Evolutionary conservation across 2,888 invertebrate genomes (phyloP).

Genomic region (Drosophila neoperkinsi): DNA sequence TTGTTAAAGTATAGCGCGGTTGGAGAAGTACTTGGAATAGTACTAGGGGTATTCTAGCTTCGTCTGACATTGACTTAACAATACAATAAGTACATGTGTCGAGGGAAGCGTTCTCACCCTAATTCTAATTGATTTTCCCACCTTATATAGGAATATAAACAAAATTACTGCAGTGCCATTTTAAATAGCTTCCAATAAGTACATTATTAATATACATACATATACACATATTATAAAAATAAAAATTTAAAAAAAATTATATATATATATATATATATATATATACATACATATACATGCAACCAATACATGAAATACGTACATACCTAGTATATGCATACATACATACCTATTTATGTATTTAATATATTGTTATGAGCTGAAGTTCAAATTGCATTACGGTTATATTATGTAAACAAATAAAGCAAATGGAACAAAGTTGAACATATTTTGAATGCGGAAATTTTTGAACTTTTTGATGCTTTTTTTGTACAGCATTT

Average conservation of each 20-base stretch:
- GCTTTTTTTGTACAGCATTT: slow-evolving; percentile 69
- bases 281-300: slow-evolving; percentile 27
- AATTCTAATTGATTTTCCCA: slow-evolving; percentile 84
- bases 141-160: slow-evolving; percentile 82
- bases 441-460: slow-evolving; percentile 72
- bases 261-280: slow-evolving; percentile 24
- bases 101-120: slow-evolving; percentile 43
- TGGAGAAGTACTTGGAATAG: slow-evolving; percentile 31
- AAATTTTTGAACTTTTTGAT: slow-evolving; percentile 73
- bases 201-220: slow-evolving; percentile 48
- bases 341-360: slow-evolving; percentile 66
- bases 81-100: slow-evolving; percentile 11
- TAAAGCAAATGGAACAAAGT: slow-evolving; percentile 75
- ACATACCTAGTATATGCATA: slow-evolving; percentile 52
- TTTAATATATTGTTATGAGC: slow-evolving; percentile 73
- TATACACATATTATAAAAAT: slow-evolving; percentile 20
- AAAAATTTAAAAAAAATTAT: not conserved
- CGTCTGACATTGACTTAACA: slow-evolving; percentile 30
- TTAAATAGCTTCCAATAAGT: slow-evolving; percentile 83
- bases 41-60: slow-evolving; percentile 50
- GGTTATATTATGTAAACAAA: slow-evolving; percentile 54
- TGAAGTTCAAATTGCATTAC: slow-evolving; percentile 76
- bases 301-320: slow-evolving; percentile 55
- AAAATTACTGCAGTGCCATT: slow-evolving; percentile 84
- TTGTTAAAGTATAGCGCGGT: slow-evolving; percentile 47